A percentile compares a stretch with the other conserved stretches of the same genome.
Evolutionary conservation across 2,113 vertebrate genomes (phyloP).

Genomic region (Hirundichthys speculiger): DNA sequence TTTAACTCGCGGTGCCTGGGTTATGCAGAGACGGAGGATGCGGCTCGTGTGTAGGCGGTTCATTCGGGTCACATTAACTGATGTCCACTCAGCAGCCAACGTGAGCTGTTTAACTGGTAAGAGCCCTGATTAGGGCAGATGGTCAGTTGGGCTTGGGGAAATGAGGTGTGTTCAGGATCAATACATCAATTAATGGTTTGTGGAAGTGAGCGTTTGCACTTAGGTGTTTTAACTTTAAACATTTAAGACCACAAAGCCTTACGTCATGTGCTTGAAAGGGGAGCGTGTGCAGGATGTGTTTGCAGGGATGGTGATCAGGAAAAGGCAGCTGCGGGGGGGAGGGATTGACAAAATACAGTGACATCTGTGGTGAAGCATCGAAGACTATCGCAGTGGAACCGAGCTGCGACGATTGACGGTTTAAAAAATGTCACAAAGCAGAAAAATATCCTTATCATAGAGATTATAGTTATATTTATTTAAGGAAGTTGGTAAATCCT

Average conservation of each 20-base stretch:
- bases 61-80: conserved; percentile 37
- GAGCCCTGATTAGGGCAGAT: conserved; percentile 34
- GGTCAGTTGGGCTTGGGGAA: conserved; percentile 36
- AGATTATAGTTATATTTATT: no score
- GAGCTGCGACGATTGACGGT: no score
- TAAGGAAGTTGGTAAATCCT: no score
- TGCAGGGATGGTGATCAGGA: conserved; percentile 4
- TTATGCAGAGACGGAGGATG: background rate
- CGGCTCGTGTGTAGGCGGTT: background rate
- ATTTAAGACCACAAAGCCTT: conserved; percentile 37
- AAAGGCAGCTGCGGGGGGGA: background rate
- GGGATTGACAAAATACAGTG: conserved; percentile 37
- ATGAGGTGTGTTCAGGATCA: conserved; percentile 38
- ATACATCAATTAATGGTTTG: conserved; percentile 65
- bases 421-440: no score
- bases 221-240: conserved; percentile 53
- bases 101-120: conserved; percentile 56
- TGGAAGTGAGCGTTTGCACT: conserved; percentile 62
- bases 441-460: no score
- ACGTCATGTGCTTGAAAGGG: background rate
- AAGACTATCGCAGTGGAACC: no score
- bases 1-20: background rate
- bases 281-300: background rate
- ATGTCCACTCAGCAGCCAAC: conserved; percentile 38
- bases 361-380: no score